Evolutionary conservation across 2,113 vertebrate genomes (phyloP).

Genomic region (Pseudolaguvia tuberculata): DNA sequence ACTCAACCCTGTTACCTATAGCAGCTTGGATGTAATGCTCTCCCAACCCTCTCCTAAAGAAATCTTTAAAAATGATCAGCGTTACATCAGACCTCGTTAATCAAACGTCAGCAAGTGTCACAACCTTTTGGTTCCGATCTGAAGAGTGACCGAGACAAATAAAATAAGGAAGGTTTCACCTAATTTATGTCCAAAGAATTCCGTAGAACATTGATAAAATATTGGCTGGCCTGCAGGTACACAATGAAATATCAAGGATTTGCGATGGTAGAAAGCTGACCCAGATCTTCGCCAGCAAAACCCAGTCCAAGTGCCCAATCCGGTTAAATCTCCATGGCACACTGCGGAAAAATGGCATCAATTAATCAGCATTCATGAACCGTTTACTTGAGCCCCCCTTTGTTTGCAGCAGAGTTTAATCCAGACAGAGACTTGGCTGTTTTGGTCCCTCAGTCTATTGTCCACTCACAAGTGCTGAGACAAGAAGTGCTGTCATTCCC

Average conservation of each 20-base stretch:
- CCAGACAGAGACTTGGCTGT: slow-evolving; percentile 76
- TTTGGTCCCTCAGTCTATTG: slow-evolving; percentile 68
- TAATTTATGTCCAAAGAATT: not conserved
- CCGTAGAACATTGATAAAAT: not conserved
- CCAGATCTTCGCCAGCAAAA: slow-evolving; percentile 33
- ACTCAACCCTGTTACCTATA: slow-evolving; percentile 57
- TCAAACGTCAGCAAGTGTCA: not conserved
- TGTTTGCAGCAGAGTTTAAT: slow-evolving; percentile 68
- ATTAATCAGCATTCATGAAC: slow-evolving; percentile 81
- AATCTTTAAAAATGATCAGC: not conserved
- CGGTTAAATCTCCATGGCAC: slow-evolving; percentile 69
- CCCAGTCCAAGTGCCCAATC: slow-evolving; percentile 49
- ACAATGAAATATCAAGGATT: slow-evolving; percentile 19
- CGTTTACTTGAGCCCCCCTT: slow-evolving; percentile 74
- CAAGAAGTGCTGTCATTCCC: slow-evolving; percentile 67
- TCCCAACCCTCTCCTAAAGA: not conserved
- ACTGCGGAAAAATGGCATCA: slow-evolving; percentile 74
- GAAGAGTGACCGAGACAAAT: not conserved
- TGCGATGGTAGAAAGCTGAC: slow-evolving; percentile 40
- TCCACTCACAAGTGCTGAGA: slow-evolving; percentile 70
- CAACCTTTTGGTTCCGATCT: not conserved
- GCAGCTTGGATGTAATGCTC: slow-evolving; percentile 18
- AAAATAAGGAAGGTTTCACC: not conserved
- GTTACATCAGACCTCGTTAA: not conserved
- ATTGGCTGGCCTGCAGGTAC: not conserved